phyloP scores from a whole-genome alignment of 2,888 invertebrate genomes.

The Napeogenes sylphis region DNA sequence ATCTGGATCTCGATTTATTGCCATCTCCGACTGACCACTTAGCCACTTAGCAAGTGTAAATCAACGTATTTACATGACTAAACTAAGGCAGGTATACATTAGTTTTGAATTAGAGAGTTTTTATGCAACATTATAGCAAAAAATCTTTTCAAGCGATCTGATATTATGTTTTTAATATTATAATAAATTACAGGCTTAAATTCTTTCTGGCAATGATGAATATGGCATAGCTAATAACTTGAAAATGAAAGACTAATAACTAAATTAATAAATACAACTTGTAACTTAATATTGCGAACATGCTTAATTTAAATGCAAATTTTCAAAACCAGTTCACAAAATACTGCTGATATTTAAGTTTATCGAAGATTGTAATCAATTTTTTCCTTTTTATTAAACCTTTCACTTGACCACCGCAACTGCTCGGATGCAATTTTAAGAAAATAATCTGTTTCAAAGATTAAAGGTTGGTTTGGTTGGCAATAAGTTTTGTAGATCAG shows the following conservation, averaged over 20 bases:
- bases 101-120: too few species aligned
- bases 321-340: slow-evolving; percentile 21
- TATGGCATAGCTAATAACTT: too few species aligned
- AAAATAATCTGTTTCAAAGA: slow-evolving; percentile 7
- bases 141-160: too few species aligned
- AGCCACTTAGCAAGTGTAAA: slow-evolving; percentile 31
- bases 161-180: too few species aligned
- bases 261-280: too few species aligned
- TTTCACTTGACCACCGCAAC: slow-evolving; percentile 27
- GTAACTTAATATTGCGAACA: background rate
- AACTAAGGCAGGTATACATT: too few species aligned
- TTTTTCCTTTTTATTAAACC: slow-evolving; percentile 6
- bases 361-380: slow-evolving; percentile 24
- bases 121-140: too few species aligned
- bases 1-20: slow-evolving; percentile 33
- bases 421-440: slow-evolving; percentile 10
- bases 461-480: too few species aligned
- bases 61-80: slow-evolving; percentile 17
- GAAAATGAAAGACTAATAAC: too few species aligned
- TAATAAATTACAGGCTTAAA: too few species aligned
- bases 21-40: slow-evolving; percentile 27
- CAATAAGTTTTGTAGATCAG: background rate
- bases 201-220: too few species aligned
- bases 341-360: slow-evolving; percentile 26
- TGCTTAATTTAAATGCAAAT: slow-evolving; percentile 20